Percentiles rank a stretch among this genome's conserved stretches.
Conservation (phyloP, 2,113 vertebrate species). For the Sinocyclocheilus maitianheensis region DNA sequence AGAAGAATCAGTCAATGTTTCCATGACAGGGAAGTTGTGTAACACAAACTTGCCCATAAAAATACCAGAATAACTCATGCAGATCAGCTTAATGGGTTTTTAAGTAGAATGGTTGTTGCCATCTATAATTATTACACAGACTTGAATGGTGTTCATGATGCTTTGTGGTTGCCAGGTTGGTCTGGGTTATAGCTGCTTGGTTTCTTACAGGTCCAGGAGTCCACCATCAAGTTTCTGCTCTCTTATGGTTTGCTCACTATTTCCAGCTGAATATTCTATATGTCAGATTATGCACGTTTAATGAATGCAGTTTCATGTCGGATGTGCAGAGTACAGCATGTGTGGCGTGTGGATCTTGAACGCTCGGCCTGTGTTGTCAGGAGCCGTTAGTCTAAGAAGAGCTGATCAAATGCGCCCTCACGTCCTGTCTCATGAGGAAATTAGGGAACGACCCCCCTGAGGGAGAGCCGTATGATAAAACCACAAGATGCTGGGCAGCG, state of each 20-base stretch:
- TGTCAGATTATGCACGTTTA: background rate
- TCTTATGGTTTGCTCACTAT: background rate
- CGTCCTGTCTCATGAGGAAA: slow-evolving; percentile 27
- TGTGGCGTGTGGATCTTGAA: background rate
- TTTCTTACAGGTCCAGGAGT: background rate
- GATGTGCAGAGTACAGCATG: background rate
- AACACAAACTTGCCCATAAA: background rate
- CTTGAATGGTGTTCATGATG: background rate
- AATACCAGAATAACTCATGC: slow-evolving; percentile 37
- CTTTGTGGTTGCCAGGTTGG: background rate
- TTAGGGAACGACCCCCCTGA: slow-evolving; percentile 16
- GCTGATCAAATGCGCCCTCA: slow-evolving; percentile 45
- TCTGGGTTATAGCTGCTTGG: background rate
- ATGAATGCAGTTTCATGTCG: background rate
- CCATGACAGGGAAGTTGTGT: background rate
- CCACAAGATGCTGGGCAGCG: background rate
- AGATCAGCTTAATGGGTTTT: slow-evolving; percentile 27
- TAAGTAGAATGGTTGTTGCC: background rate
- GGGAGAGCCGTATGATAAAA: background rate
- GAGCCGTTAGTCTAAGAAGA: slow-evolving; percentile 33
- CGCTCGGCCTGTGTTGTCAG: slow-evolving; percentile 23
- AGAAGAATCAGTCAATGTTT: slow-evolving; percentile 14
- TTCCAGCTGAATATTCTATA: background rate
- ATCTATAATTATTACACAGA: slow-evolving; percentile 25
- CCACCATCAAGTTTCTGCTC: background rate